Conservation (phyloP, 2,113 vertebrate genomes). For the Entomyzon cyanotis region DNA sequence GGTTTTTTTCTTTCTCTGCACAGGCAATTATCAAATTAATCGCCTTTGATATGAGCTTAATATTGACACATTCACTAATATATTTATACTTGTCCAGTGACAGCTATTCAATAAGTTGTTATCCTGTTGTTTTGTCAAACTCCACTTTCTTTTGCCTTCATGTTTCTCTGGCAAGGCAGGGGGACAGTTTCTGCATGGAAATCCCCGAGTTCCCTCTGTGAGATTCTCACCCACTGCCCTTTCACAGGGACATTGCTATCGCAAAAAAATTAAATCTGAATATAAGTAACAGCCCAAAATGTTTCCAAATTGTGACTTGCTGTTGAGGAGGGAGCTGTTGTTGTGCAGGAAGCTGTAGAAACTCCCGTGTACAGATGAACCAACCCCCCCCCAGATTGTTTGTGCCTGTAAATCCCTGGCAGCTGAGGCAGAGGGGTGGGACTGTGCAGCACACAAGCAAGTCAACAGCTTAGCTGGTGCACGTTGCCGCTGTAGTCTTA, state of each 20-base stretch:
- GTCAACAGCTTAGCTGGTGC: conserved; percentile 17
- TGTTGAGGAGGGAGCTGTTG: background rate
- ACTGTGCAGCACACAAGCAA: background rate
- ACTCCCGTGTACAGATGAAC: background rate
- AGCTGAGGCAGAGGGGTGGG: conserved; percentile 1
- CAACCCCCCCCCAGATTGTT: background rate
- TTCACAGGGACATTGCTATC: background rate
- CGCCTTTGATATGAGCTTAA: conserved; percentile 1
- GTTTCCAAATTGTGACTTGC: background rate
- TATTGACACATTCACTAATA: background rate
- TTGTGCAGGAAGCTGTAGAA: background rate
- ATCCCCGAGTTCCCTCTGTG: background rate
- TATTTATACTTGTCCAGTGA: background rate
- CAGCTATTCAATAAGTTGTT: background rate
- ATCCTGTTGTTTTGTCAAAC: background rate
- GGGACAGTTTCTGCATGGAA: background rate
- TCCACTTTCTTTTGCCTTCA: background rate
- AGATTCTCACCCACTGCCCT: background rate
- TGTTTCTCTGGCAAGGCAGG: background rate
- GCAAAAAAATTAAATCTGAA: background rate
- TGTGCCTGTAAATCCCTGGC: conserved; percentile 14
- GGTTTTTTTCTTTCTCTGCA: background rate
- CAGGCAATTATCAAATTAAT: conserved; percentile 44
- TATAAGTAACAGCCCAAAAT: background rate
- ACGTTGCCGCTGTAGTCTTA: background rate